Conservation (phyloP, 2,797 vertebrate genomes). For the Vireo griseus region DNA sequence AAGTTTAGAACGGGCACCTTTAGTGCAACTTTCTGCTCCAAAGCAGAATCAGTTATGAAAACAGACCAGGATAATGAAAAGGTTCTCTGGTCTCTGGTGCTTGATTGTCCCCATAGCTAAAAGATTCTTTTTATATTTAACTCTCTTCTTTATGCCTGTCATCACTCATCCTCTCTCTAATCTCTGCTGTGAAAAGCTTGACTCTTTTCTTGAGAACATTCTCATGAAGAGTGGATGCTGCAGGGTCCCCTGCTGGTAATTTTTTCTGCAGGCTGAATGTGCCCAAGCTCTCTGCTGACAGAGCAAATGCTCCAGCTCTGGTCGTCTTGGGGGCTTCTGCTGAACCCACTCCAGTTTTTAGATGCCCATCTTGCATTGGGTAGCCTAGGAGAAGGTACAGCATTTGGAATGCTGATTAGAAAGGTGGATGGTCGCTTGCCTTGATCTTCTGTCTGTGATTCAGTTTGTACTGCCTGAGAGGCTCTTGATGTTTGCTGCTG, state of each 20-base stretch:
- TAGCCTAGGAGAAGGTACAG: background rate
- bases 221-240: background rate
- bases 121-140: background rate
- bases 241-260: background rate
- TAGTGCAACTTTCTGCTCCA: background rate
- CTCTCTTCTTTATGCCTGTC: background rate
- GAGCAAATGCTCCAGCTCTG: background rate
- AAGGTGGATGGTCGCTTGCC: background rate
- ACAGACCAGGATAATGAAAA: background rate
- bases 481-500: background rate
- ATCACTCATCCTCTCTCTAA: background rate
- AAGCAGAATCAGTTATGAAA: background rate
- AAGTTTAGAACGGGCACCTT: background rate
- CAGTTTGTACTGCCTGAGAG: background rate
- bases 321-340: background rate
- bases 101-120: background rate
- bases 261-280: background rate
- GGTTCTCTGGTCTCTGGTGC: background rate
- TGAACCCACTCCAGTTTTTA: background rate
- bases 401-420: background rate
- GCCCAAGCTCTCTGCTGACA: background rate
- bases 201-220: background rate
- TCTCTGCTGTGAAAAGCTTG: background rate
- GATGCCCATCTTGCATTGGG: accelerated
- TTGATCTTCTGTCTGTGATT: background rate